These are phyloP conservation scores for Scolopax mira DNA, from an alignment of 2,113 vertebrate species.

Conservation along the genomic window DNA sequence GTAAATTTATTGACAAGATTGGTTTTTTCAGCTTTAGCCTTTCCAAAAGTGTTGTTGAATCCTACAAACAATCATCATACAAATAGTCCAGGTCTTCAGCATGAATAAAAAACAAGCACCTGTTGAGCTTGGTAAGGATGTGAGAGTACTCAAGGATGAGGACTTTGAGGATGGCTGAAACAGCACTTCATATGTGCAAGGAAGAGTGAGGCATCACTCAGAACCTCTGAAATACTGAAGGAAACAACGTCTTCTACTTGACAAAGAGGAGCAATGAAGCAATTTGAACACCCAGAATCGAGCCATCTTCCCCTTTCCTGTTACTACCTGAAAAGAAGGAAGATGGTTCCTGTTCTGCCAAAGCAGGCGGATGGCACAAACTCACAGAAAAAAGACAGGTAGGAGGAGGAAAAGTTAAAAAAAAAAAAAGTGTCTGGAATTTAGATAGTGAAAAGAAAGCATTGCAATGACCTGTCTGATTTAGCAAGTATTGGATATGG, in stretches of 20 bases:
- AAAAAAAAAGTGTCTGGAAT: not conserved
- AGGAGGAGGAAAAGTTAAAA: not conserved
- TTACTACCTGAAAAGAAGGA: not conserved
- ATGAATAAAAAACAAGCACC: not conserved
- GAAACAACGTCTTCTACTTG: not conserved
- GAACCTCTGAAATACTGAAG: not conserved
- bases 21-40: not conserved
- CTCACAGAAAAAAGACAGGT: not conserved
- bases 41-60: not conserved
- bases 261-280: not conserved
- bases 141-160: not conserved
- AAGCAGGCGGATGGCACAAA: not conserved
- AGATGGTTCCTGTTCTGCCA: not conserved
- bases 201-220: not conserved
- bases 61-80: not conserved
- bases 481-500: slow-evolving; percentile 4
- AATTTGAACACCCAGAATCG: not conserved
- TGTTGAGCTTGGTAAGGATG: not conserved
- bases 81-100: not conserved
- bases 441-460: not conserved
- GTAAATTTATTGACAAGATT: not conserved
- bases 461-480: not conserved
- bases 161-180: not conserved
- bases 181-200: not conserved
- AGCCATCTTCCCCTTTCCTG: not conserved